Base-by-base conservation (phyloP, 2,888 invertebrate genomes). In the Andrena dorsata region DNA sequence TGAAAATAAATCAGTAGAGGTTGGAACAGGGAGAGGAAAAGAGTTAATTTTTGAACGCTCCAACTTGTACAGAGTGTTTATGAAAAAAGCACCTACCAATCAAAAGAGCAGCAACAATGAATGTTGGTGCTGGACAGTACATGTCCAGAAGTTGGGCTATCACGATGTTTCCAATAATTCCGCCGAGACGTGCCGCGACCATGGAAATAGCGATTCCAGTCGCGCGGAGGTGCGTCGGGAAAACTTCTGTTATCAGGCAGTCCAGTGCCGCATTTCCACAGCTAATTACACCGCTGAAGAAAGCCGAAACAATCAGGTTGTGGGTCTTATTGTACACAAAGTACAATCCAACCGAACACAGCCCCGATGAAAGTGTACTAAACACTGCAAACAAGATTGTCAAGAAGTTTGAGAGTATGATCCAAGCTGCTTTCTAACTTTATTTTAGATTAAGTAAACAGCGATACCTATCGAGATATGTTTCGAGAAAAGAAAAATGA, bases 211-310 rank as follows among this genome's bases (percentile, higher is more conserved):
- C 98, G 84, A 98, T 97, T 85, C 98, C 98, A 61, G 98, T 98
- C 66, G 98, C 98, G 90, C 98, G 96, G 91, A 98, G 95, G 94
- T 97, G 97, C 58, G 98, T 98, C 49, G 98, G 98, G 94, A 98
- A 98, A 82, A 98, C 97, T 95, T 98, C 98, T 30, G 98, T 98
- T 92, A 98, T 97, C 88, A 98, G 96, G 93, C 98, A 98, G 95
- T 98, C 98, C 83, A 98, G 95, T 4, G 98, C 97, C 71, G 98
- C 98, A 94, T 98, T 98, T 84, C 98, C 98, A 93, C 97, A 98
- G 76, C 97, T 97, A 88, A 98, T 98, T 77, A 97, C 97, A 69
- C 97, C 97, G 92, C 97, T 97, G 94, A 98, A 98, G 90, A 97
- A 95, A 76, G 98, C 97, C 90, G 97, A 97, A 63, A 98, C 97